Conservation (phyloP, 2,888 invertebrate species). For the Xestobium rufovillosum region DNA sequence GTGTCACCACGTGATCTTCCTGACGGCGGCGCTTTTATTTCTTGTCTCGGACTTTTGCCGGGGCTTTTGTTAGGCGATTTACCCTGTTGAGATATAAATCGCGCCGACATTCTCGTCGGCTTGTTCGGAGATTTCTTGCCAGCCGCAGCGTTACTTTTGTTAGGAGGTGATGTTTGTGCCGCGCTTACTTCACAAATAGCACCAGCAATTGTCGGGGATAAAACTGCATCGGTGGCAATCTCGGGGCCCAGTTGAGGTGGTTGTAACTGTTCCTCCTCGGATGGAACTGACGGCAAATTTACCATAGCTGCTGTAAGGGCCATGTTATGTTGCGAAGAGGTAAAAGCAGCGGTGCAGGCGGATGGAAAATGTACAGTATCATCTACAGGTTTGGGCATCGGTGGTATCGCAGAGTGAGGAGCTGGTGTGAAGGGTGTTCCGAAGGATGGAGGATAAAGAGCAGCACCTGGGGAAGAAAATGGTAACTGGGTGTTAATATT, state of each 20-base stretch:
- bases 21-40: conserved; percentile 44
- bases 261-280: conserved; percentile 16
- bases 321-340: conserved; percentile 74
- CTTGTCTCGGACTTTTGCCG: conserved; percentile 47
- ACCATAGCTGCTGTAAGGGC: conserved; percentile 76
- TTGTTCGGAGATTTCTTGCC: conserved; percentile 53
- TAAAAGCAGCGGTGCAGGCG: conserved; percentile 68
- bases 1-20: conserved; percentile 45
- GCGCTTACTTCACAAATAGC: conserved; percentile 27
- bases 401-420: conserved; percentile 47
- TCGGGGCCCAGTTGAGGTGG: neutral
- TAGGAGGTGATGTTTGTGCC: conserved; percentile 34
- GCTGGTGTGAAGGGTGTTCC: conserved; percentile 52
- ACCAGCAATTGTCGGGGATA: conserved; percentile 18
- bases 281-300: conserved; percentile 49
- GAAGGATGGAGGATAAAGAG: conserved; percentile 55
- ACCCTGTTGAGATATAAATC: conserved; percentile 55
- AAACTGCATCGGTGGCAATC: conserved; percentile 20
- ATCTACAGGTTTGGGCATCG: conserved; percentile 49
- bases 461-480: conserved; percentile 60
- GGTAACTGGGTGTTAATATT: conserved; percentile 54
- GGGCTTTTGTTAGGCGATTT: conserved; percentile 54
- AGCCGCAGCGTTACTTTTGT: conserved; percentile 39
- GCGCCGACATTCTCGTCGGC: conserved; percentile 53
- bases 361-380: conserved; percentile 47